Base-by-base conservation (phyloP, 2,113 vertebrate genomes). In the Cyprinodon variegatus region DNA sequence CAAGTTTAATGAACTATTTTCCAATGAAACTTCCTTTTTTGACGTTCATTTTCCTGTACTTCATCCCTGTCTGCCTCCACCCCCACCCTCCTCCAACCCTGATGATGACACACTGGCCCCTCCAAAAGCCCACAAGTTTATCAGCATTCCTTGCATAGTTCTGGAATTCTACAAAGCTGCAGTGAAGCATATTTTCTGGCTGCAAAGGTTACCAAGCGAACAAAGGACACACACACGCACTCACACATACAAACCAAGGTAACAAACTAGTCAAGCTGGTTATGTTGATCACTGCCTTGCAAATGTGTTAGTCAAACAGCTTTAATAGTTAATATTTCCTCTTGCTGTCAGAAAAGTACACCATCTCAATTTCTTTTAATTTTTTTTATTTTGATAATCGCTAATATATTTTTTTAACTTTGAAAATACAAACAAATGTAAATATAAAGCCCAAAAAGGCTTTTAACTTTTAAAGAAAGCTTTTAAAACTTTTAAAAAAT, bases 61-160 rank as follows among this genome's bases (percentile, higher is more conserved):
- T 22, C 12, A 17, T 14, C 15, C 59, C 17, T 4, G 59, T 37
- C 11, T 11, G 59, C 29, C 10, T 64, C 11, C 15, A 14, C 29
- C 17, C 38, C 53, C 11, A 29, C 38, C 57, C 14, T 57, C 43
- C 38, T 6, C 37, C 48, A 22, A 46, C 48, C 57, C 41, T n/a
- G 57, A 78, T 75, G 80, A 88, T 61, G 87, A 87, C 88, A 87
- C 68, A 74, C 17, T 11, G 70, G 72, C 79, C 79, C 46, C 43
- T 84, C 69, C 53, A 38, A 79, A 82, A 85, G 84, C 73, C 74
- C 89, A 73, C 0, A 53, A 77, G 86, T 92, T 91, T 91, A 93
- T 93, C 92, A 88, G 89, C 83, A 94, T 93, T 93, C 91, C 90
- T 89, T 4, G 3, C 85, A 93, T 94, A 91, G 41, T 68, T 89